Base-by-base conservation (phyloP, 2,797 vertebrate genomes). In the Hephaestus fuliginosus region DNA sequence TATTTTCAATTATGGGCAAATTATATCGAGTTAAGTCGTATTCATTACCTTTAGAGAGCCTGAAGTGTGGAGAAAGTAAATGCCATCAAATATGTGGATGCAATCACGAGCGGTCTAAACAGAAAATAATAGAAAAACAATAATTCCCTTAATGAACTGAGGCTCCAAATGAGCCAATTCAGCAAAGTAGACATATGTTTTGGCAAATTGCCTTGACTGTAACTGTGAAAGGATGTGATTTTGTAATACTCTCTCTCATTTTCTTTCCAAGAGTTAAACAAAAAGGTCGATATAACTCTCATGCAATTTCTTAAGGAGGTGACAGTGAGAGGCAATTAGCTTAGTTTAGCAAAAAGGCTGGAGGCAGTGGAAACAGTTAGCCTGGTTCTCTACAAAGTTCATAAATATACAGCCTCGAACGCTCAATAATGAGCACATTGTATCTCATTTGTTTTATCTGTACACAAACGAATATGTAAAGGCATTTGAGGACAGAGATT, bases 141-240 rank as follows among this genome's bases (percentile, higher is more conserved):
- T 36, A 20, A 51, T 70, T 70, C 9, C 41, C 44, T 48, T 70
- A 33, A 63, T 77, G 51, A 70, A 76, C 36, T 82, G 49, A 41
- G 39, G 48, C 68, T 44, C 51, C 7, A 76, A 67, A 76, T 56
- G 10, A 75, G 66, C 77, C 51, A 71, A 22, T 71, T 52, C 20
- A 68, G 51, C 28, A 66, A 80, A 71, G 7, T 30, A 71, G 28
- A 69, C 18, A 52, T 44, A n/a, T 62, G 48, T 69, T 73, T 71
- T 20, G 12, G 41, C n/a, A 65, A 58, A 67, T 71, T 58, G 30
- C 66, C 65, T 60, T 44, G 3, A 70, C 51, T 55, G 36, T 41
- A 30, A 61, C 62, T 48, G 55, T 68, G 12, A 76, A 75, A 58
- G 57, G 14, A 60, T 33, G 30, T 1, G 30, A 28, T 58, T 48